phyloP scores from a whole-genome alignment of 2,113 vertebrate species.

The Panthera uncia region DNA sequence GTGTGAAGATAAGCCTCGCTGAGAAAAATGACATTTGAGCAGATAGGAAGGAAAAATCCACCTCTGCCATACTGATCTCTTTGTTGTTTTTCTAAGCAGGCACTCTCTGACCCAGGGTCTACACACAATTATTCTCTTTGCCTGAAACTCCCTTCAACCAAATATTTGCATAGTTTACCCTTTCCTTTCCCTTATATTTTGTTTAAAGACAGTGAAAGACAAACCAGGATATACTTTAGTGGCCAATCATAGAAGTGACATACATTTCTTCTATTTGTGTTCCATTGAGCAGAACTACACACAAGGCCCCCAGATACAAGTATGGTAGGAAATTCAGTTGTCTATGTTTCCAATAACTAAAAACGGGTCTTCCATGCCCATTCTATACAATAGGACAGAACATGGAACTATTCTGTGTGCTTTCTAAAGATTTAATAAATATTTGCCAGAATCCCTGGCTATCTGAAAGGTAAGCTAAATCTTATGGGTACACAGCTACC shows the following conservation, averaged over 20 bases:
- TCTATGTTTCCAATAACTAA: background rate
- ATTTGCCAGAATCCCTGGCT: background rate
- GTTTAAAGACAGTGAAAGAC: background rate
- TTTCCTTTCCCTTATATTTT: background rate
- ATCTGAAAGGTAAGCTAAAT: background rate
- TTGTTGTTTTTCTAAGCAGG: background rate
- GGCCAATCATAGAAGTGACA: background rate
- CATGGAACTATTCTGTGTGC: background rate
- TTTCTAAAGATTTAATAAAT: constrained; percentile 24
- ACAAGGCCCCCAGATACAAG: background rate
- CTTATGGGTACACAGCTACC: background rate
- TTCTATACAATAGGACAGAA: background rate
- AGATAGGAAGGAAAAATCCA: background rate
- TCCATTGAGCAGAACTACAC: background rate
- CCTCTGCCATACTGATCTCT: background rate
- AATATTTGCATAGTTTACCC: too few species aligned
- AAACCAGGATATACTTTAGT: background rate
- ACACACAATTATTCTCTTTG: background rate
- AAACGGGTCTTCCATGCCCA: background rate
- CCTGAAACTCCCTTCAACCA: too few species aligned
- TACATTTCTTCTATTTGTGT: background rate
- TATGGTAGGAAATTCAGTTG: background rate
- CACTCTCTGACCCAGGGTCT: background rate
- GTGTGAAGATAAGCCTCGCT: background rate
- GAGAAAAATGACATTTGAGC: background rate